These are phyloP conservation scores for Eupleurogrammus muticus DNA, from an alignment of 2,797 vertebrate genomes.

Conservation along the genomic window DNA sequence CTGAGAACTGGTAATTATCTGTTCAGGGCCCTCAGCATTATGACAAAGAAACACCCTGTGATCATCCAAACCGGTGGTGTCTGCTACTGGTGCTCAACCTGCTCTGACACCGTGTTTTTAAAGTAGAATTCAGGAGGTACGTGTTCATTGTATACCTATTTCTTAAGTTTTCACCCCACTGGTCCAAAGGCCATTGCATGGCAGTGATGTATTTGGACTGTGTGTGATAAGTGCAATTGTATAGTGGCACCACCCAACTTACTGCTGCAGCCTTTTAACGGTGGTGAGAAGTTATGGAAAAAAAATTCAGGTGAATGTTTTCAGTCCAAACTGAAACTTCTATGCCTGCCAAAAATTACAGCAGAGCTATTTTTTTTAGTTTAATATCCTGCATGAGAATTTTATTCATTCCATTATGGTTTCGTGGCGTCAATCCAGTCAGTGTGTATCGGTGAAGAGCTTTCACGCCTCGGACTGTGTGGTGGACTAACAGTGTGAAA, in stretches of 20 bases:
- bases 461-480: conserved; percentile 14
- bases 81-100: conserved; percentile 9
- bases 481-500: conserved; percentile 21
- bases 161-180: conserved; percentile 23
- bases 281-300: conserved; percentile 3
- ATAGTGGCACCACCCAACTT: conserved; percentile 48
- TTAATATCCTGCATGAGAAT: neutral
- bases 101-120: conserved; percentile 14
- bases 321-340: conserved; percentile 14
- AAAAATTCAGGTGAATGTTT: conserved; percentile 15
- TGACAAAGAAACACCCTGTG: conserved; percentile 46
- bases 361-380: neutral
- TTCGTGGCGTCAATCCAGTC: conserved; percentile 22
- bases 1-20: conserved; percentile 26
- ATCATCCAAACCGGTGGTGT: conserved; percentile 40
- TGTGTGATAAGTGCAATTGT: conserved; percentile 57
- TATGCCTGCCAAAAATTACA: neutral
- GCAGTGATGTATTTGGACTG: conserved; percentile 53
- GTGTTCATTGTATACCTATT: neutral
- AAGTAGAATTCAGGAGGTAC: conserved; percentile 1
- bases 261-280: conserved; percentile 44
- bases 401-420: neutral
- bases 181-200: conserved; percentile 62
- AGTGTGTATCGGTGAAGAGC: conserved; percentile 4
- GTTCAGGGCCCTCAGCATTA: conserved; percentile 51